A percentile compares a stretch with the other conserved stretches of the same genome.
phyloP scores from a whole-genome alignment of 2,797 vertebrate species.

The Nasua narica region DNA sequence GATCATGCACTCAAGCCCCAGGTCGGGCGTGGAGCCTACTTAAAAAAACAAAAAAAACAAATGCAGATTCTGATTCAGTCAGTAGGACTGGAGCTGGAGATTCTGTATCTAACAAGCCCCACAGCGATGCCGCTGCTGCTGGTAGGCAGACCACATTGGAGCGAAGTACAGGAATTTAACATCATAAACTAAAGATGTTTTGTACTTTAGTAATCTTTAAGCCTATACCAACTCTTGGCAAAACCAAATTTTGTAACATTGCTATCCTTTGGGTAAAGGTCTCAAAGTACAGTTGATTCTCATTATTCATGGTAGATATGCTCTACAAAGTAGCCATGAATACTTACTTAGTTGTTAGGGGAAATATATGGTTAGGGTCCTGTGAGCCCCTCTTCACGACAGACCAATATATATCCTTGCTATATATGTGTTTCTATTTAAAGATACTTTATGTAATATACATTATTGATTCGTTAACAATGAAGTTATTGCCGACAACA shows the following conservation, averaged over 20 bases:
- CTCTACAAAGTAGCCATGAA: background rate
- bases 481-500: background rate
- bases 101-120: background rate
- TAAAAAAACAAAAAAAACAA: background rate
- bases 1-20: background rate
- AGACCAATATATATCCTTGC: background rate
- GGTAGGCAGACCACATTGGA: background rate
- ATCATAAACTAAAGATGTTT: background rate
- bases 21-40: background rate
- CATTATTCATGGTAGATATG: background rate
- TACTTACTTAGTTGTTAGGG: background rate
- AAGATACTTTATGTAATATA: background rate
- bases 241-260: background rate
- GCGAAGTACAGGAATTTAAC: background rate
- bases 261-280: background rate
- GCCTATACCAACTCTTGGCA: background rate
- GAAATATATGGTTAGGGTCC: background rate
- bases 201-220: background rate
- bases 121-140: background rate
- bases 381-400: background rate
- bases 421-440: background rate
- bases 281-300: background rate
- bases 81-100: background rate
- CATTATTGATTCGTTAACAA: background rate
- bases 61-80: background rate